These are phyloP conservation scores for Odontomachus brunneus DNA, from an alignment of 1,140 invertebrate genomes.

Conservation along the genomic window DNA sequence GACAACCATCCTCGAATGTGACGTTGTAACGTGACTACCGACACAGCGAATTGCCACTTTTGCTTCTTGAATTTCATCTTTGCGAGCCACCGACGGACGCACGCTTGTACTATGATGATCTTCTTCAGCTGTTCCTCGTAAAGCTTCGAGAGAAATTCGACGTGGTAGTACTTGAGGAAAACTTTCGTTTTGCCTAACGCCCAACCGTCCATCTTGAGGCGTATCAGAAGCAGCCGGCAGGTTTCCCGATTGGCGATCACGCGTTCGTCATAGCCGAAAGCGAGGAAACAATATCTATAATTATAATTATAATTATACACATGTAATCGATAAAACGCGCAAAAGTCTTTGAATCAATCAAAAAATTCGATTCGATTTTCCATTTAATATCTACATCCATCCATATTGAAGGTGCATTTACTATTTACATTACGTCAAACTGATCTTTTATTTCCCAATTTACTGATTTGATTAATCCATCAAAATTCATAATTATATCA, in stretches of 20 bases:
- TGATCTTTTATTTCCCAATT: too few relatives aligned
- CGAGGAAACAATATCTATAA: constrained; percentile 92
- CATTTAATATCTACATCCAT: too few relatives aligned
- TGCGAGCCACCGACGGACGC: constrained; percentile 90
- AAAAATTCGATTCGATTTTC: too few relatives aligned
- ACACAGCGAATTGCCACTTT: constrained; percentile 88
- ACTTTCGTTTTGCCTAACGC: constrained; percentile 94
- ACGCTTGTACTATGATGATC: constrained; percentile 90
- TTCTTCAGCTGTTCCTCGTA: constrained; percentile 91
- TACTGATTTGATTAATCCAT: too few relatives aligned
- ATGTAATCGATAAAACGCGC: background rate
- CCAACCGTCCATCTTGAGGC: constrained; percentile 93
- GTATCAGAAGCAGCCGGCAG: constrained; percentile 89
- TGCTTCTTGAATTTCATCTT: constrained; percentile 86
- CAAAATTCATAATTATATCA: too few relatives aligned
- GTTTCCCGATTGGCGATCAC: constrained; percentile 90
- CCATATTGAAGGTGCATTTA: too few relatives aligned
- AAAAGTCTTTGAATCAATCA: too few relatives aligned
- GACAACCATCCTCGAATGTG: constrained; percentile 89
- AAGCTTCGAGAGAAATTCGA: constrained; percentile 92
- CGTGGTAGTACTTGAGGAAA: constrained; percentile 95
- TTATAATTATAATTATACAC: background rate
- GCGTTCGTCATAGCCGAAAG: constrained; percentile 90
- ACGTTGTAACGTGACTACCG: constrained; percentile 89
- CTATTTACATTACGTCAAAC: too few relatives aligned